Percentiles rank a stretch among this genome's conserved stretches.
Conservation (phyloP, 2,113 vertebrate species). For the Lepus europaeus region DNA sequence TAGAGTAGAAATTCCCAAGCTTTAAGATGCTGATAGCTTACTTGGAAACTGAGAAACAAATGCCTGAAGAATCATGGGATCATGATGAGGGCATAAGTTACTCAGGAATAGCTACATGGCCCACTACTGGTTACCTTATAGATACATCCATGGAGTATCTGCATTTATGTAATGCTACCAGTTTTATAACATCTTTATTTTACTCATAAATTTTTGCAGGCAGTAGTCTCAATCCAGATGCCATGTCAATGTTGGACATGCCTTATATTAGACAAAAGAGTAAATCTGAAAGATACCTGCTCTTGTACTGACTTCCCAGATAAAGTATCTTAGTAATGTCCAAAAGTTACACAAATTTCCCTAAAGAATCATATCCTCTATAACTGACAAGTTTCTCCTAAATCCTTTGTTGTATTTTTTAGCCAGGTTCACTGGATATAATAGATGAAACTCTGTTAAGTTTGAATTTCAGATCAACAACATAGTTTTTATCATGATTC, state of each 20-base stretch:
- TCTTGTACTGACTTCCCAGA: not conserved
- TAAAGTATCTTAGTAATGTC: not conserved
- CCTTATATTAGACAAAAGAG: not conserved
- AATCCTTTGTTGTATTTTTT: not conserved
- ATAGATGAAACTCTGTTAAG: not conserved
- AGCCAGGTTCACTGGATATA: not conserved
- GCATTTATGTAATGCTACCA: not conserved
- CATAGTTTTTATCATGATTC: not conserved
- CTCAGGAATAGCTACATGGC: not conserved
- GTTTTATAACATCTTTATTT: not conserved
- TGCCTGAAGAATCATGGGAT: not conserved
- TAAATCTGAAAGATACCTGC: no score
- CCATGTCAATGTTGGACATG: not conserved
- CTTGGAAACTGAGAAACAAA: not conserved
- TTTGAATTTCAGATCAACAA: not conserved
- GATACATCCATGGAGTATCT: not conserved
- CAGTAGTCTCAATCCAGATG: not conserved
- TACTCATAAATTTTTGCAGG: not conserved
- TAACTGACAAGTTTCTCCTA: not conserved
- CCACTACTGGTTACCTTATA: not conserved
- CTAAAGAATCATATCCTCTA: not conserved
- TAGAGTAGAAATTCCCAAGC: not conserved
- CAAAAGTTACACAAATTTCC: not conserved
- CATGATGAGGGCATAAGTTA: not conserved
- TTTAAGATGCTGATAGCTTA: not conserved